A percentile compares a stretch with the other conserved stretches of the same genome.
Evolutionary conservation across 1,140 invertebrate species (phyloP).

Genomic region (Condylostylus longicornis): DNA sequence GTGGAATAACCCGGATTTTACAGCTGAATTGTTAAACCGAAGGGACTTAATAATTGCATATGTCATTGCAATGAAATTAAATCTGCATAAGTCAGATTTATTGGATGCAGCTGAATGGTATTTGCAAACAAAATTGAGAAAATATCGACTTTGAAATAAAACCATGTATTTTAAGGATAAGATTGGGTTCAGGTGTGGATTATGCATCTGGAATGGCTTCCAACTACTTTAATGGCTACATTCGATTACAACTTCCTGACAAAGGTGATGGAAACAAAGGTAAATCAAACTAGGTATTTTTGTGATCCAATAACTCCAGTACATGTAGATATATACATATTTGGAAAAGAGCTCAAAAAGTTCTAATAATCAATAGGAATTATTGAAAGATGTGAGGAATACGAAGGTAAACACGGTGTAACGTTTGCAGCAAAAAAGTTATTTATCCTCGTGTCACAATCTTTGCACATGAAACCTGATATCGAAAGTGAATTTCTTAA

Average conservation of each 20-base stretch:
- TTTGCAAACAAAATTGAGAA: too few relatives aligned
- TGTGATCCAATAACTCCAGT: neutral
- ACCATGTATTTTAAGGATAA: constrained; percentile 14
- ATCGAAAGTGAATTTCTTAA: constrained; percentile 15
- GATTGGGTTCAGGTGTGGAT: constrained; percentile 32
- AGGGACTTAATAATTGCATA: too few relatives aligned
- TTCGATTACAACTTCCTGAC: constrained; percentile 40
- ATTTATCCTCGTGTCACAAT: constrained; percentile 47
- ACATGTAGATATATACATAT: neutral
- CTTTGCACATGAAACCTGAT: constrained; percentile 29
- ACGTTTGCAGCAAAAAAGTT: constrained; percentile 41
- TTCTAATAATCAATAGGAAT: constrained; percentile 22
- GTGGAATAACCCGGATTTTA: constrained; percentile 6
- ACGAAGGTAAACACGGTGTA: constrained; percentile 36
- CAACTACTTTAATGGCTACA: constrained; percentile 50
- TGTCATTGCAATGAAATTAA: too few relatives aligned
- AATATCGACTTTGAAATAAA: constrained; percentile 8
- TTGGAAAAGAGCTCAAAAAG: neutral
- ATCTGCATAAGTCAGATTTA: too few relatives aligned
- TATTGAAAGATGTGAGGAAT: constrained; percentile 36
- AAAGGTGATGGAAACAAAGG: constrained; percentile 11
- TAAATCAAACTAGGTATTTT: neutral
- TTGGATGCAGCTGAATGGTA: constrained; percentile 12
- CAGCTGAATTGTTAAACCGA: too few relatives aligned
- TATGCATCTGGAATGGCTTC: constrained; percentile 51